Evolutionary conservation across 2,113 vertebrate species (phyloP).

Genomic region (Chaetura pelagica): DNA sequence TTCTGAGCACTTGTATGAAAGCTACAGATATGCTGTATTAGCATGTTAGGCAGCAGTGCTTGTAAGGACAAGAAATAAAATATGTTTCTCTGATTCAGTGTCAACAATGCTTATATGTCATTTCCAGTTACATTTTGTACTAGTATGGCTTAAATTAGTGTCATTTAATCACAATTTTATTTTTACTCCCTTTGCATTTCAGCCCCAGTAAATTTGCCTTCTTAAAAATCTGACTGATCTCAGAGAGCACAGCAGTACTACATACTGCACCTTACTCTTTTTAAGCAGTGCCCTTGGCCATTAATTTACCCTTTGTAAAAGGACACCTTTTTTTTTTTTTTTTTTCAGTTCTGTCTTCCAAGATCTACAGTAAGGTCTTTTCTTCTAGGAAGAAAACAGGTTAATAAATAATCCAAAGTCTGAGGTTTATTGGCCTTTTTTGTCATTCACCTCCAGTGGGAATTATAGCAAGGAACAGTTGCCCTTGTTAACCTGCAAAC

Average conservation of each 20-base stretch:
- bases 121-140: constrained; percentile 33
- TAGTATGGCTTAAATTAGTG: constrained; percentile 18
- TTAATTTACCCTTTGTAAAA: constrained; percentile 2
- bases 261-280: neutral
- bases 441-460: constrained; percentile 85
- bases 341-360: constrained; percentile 36
- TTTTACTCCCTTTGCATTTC: neutral
- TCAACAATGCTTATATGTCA: constrained; percentile 1
- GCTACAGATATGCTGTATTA: constrained; percentile 34
- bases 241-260: neutral
- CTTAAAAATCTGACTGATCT: neutral
- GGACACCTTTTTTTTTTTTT: constrained; percentile 5
- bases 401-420: constrained; percentile 72
- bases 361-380: constrained; percentile 49
- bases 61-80: constrained; percentile 25
- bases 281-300: neutral
- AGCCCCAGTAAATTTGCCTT: neutral
- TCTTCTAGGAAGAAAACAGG: constrained; percentile 72
- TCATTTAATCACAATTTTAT: neutral
- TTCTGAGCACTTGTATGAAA: constrained; percentile 11
- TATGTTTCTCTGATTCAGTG: neutral
- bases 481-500: constrained; percentile 93
- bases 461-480: constrained; percentile 78
- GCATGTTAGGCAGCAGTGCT: neutral
- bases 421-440: constrained; percentile 78